phyloP scores from a whole-genome alignment of 2,888 invertebrate genomes.

The Linyphia triangularis region DNA sequence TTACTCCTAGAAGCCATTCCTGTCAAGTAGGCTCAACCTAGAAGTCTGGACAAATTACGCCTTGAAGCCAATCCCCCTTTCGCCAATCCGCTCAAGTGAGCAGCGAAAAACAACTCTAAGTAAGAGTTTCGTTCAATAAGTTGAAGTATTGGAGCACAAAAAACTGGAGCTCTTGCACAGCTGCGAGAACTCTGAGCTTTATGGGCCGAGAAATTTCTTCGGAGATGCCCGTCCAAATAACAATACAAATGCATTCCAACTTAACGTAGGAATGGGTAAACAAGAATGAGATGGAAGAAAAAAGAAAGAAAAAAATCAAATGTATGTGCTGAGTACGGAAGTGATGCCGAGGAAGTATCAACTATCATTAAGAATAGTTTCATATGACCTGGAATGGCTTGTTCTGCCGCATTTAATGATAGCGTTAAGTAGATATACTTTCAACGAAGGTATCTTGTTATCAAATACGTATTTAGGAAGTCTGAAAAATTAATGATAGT shows the following conservation, averaged over 20 bases:
- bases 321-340: background rate
- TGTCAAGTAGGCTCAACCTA: constrained; percentile 42
- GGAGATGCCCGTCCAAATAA: constrained; percentile 32
- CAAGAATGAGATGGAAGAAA: background rate
- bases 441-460: background rate
- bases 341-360: background rate
- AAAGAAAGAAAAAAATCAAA: background rate
- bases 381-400: background rate
- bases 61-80: constrained; percentile 30
- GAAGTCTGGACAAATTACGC: constrained; percentile 54
- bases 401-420: background rate
- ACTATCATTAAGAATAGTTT: background rate
- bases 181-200: constrained; percentile 36
- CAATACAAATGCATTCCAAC: constrained; percentile 43
- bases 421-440: background rate
- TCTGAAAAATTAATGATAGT: too few relatives aligned
- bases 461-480: background rate
- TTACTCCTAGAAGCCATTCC: constrained; percentile 17
- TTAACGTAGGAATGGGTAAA: constrained; percentile 17
- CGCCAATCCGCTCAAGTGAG: constrained; percentile 60
- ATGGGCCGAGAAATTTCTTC: constrained; percentile 50
- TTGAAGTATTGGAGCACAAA: constrained; percentile 47
- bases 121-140: constrained; percentile 56
- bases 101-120: constrained; percentile 45
- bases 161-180: constrained; percentile 17